phyloP scores from a whole-genome alignment of 2,797 vertebrate genomes.

The Channa striata region DNA sequence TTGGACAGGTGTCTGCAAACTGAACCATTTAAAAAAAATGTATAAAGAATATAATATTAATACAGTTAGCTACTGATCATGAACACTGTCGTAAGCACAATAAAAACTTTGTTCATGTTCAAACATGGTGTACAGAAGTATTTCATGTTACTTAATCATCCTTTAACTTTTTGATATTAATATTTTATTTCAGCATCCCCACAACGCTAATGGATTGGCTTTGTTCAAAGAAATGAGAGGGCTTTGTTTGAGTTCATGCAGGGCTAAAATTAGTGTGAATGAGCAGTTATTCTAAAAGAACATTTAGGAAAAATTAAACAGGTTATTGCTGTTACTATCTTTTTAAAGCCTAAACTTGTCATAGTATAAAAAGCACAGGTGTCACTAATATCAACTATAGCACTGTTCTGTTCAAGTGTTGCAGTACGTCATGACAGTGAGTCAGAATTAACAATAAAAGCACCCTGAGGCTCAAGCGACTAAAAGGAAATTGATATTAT shows the following conservation, averaged over 20 bases:
- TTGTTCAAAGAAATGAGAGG: not conserved
- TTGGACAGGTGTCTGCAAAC: constrained; percentile 10
- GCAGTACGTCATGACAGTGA: not conserved
- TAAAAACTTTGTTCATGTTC: not conserved
- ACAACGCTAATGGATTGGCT: not conserved
- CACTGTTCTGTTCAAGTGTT: not conserved
- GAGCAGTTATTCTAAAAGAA: not conserved
- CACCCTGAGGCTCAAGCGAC: too few species aligned
- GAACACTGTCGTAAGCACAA: not conserved
- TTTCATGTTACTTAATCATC: too few species aligned
- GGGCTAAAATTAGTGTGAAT: not conserved
- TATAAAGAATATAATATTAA: too few species aligned
- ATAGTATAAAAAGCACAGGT: not conserved
- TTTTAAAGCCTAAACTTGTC: not conserved
- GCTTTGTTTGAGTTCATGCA: not conserved
- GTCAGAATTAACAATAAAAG: not conserved
- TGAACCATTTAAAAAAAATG: too few species aligned
- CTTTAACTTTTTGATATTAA: too few species aligned
- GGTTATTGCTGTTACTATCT: too few species aligned
- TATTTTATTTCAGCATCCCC: too few species aligned
- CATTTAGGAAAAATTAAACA: not conserved
- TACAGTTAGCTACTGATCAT: too few species aligned
- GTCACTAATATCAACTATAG: not conserved
- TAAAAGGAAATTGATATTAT: too few species aligned
- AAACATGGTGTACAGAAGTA: too few species aligned